Base-by-base conservation (phyloP, 1,140 invertebrate species). In the Drosophila ambigua region DNA sequence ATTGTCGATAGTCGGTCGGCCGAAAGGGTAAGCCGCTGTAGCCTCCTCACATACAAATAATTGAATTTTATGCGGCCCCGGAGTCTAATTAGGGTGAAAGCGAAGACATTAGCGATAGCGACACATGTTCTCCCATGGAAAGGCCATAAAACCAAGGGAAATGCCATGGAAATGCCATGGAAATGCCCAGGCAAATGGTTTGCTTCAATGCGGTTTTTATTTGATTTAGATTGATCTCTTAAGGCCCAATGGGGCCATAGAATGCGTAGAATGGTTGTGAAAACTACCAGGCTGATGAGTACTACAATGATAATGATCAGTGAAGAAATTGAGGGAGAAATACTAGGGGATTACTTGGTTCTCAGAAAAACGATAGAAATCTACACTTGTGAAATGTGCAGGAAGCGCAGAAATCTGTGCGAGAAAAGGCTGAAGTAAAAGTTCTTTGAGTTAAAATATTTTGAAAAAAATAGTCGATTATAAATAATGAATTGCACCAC, bases 191-290 rank as follows among this genome's bases (percentile, higher is more conserved):
- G 24, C 57, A 55, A 67, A 77, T 85, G 62, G 77, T 35, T 44
- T 44, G 72, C 58, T 62, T 49, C 39, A 61, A 71, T 63, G 60
- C 64, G 61, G 35, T 58, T 81, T 85, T 85, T 87, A 85, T 85
- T 87, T 74, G 78, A 87, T 85, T 85, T 87, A 82, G 83, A 85
- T 85, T 87, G 81, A 85, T 85, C 81, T 85, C 78, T 75, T 74
- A 81, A 75, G 74, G 41, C 60, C 45, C 46, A 73, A 79, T 67
- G 52, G 49, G 67, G 35, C 57, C 13, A 48, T 49, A 77, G 71
- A 85, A 84, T 77, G 55, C 46, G 49, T 20, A 39, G 23, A 58
- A 41, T 52, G 41, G 53, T 35, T 20, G 46, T 31, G 23, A 2
- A 71, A 73, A 46, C 51, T 53, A 48, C 50, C 48, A 39, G 35